Percentiles rank a stretch among this genome's conserved stretches.
These are phyloP conservation scores for Drosophila fuyamai DNA, from an alignment of 1,140 invertebrate species.

Conservation along the genomic window DNA sequence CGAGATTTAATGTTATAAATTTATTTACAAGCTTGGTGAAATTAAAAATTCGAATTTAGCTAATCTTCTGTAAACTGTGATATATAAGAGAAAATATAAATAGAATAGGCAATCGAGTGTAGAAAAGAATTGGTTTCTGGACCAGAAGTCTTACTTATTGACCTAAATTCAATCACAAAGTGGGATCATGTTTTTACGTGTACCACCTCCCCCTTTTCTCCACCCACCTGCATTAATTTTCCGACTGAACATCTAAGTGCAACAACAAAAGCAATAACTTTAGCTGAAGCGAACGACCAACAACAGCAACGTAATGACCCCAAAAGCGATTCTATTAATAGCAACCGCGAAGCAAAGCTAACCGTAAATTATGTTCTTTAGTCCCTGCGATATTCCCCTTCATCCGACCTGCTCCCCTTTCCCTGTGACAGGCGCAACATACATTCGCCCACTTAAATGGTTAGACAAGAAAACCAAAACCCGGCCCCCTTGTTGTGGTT, in stretches of 20 bases:
- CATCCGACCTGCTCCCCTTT: slow-evolving; percentile 17
- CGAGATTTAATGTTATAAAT: too few relatives aligned
- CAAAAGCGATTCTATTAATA: slow-evolving; percentile 65
- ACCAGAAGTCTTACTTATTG: neutral
- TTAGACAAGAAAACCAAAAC: slow-evolving; percentile 26
- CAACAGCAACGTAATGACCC: slow-evolving; percentile 57
- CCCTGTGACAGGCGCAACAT: slow-evolving; percentile 32
- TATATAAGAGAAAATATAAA: neutral
- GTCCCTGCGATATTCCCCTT: slow-evolving; percentile 23
- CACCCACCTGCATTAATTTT: slow-evolving; percentile 5
- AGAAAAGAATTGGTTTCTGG: too few relatives aligned
- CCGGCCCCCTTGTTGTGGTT: neutral
- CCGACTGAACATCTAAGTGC: neutral
- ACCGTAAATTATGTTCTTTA: slow-evolving; percentile 58
- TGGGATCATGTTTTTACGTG: slow-evolving; percentile 3
- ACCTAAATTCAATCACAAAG: neutral
- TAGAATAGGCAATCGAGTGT: too few relatives aligned
- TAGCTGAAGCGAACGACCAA: slow-evolving; percentile 1
- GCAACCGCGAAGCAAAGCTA: slow-evolving; percentile 51
- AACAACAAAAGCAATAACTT: slow-evolving; percentile 14
- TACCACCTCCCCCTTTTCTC: neutral
- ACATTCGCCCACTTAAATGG: slow-evolving; percentile 52
- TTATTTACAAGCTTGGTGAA: too few relatives aligned
- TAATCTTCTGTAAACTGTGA: too few relatives aligned
- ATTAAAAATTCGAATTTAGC: too few relatives aligned